Evolutionary conservation across 2,797 vertebrate species (phyloP).

Genomic region (Morelia viridis): DNA sequence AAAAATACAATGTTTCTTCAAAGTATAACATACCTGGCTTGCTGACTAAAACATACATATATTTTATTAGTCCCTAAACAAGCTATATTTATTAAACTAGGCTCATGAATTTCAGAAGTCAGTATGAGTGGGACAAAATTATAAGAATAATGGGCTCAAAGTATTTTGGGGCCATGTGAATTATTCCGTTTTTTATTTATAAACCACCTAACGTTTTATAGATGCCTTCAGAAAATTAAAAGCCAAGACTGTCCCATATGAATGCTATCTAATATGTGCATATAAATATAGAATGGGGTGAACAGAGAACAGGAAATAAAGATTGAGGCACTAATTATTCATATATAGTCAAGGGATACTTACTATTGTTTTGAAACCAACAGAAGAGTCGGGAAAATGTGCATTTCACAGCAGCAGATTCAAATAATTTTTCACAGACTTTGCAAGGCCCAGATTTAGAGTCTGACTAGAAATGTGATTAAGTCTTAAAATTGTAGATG

Average conservation of each 20-base stretch:
- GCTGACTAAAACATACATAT: not conserved
- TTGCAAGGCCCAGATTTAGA: too few relatives aligned
- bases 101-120: not conserved
- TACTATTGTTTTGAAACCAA: too few relatives aligned
- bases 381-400: not conserved
- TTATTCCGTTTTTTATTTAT: not conserved
- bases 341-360: not conserved
- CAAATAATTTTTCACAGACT: too few relatives aligned
- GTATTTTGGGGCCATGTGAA: fast-evolving
- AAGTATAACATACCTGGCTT: not conserved
- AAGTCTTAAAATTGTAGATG: too few relatives aligned
- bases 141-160: not conserved
- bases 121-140: not conserved
- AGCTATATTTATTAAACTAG: not conserved
- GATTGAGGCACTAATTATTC: not conserved
- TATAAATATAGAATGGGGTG: not conserved
- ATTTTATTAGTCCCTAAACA: constrained; percentile 15
- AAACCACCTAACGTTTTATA: not conserved
- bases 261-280: not conserved
- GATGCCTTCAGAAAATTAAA: not conserved
- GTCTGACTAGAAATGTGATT: too few relatives aligned
- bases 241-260: not conserved
- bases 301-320: not conserved
- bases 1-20: constrained; percentile 16
- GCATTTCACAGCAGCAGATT: too few relatives aligned